phyloP scores from a whole-genome alignment of 2,797 vertebrate genomes.

The Characodon lateralis region DNA sequence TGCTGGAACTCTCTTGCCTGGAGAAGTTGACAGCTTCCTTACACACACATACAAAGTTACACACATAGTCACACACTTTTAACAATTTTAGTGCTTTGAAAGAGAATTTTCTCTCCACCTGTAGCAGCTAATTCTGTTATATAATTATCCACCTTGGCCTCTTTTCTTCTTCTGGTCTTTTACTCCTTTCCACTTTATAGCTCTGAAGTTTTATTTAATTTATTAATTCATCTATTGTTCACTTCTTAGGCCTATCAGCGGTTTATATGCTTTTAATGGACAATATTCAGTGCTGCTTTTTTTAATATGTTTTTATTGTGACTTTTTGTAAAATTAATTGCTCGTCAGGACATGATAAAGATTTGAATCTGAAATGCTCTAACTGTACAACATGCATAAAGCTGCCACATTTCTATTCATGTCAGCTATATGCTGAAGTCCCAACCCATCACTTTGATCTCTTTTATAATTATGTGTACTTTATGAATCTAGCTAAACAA shows the following conservation, averaged over 20 bases:
- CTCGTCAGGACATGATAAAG: too few relatives aligned
- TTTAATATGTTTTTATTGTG: too few relatives aligned
- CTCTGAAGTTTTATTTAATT: background rate
- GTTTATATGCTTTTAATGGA: too few relatives aligned
- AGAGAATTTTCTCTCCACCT: conserved; percentile 27
- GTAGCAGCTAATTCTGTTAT: conserved; percentile 40
- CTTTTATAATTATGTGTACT: background rate
- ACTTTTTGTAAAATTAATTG: too few relatives aligned
- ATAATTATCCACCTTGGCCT: conserved; percentile 19
- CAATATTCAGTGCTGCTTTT: too few relatives aligned
- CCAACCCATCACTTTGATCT: background rate
- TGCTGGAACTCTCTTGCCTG: conserved; percentile 76
- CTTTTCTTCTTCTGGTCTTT: conserved; percentile 17
- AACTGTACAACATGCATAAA: background rate
- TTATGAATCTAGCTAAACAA: background rate
- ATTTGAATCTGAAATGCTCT: background rate
- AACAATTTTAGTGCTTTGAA: conserved; percentile 29
- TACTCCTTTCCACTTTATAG: conserved; percentile 7
- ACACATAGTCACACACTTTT: conserved; percentile 21
- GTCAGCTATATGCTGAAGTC: background rate
- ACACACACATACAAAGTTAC: conserved; percentile 37
- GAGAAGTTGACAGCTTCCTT: conserved; percentile 80
- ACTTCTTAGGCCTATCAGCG: too few relatives aligned
- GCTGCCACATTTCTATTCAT: background rate
- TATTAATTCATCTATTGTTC: too few relatives aligned